Evolutionary conservation across 1,140 invertebrate species (phyloP).

Genomic region (Caenorhabditis inopinata): DNA sequence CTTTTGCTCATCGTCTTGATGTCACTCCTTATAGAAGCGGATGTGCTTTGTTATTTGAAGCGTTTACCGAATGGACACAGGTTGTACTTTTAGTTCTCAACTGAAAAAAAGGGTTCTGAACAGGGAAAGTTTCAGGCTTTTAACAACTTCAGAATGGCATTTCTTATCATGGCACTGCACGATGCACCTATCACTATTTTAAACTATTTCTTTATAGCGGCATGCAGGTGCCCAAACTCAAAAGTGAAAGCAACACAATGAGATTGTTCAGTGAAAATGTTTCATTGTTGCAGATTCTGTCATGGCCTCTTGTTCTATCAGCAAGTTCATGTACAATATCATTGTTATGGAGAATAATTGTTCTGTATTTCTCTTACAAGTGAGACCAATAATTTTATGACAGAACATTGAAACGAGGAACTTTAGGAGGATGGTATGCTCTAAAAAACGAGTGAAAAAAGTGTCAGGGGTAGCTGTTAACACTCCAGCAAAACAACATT

Average conservation of each 20-base stretch:
- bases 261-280: background rate
- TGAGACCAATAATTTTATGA: background rate
- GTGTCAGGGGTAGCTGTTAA: background rate
- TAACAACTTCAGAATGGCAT: constrained; percentile 65
- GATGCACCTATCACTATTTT: constrained; percentile 61
- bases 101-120: background rate
- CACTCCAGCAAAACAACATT: constrained; percentile 22
- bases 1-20: constrained; percentile 55
- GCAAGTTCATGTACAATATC: constrained; percentile 49
- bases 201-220: constrained; percentile 60
- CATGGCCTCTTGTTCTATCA: constrained; percentile 60
- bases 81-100: background rate
- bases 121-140: constrained; percentile 48
- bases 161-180: constrained; percentile 60
- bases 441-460: background rate
- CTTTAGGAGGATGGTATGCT: constrained; percentile 37
- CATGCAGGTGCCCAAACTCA: constrained; percentile 59
- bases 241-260: constrained; percentile 43
- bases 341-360: constrained; percentile 57
- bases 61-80: constrained; percentile 62
- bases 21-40: constrained; percentile 58
- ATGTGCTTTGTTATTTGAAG: constrained; percentile 57
- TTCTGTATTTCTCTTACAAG: constrained; percentile 62
- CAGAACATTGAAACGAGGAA: background rate
- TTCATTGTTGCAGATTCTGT: constrained; percentile 44